Evolutionary conservation across 2,113 vertebrate genomes (phyloP).

Genomic region (Propithecus coquereli): DNA sequence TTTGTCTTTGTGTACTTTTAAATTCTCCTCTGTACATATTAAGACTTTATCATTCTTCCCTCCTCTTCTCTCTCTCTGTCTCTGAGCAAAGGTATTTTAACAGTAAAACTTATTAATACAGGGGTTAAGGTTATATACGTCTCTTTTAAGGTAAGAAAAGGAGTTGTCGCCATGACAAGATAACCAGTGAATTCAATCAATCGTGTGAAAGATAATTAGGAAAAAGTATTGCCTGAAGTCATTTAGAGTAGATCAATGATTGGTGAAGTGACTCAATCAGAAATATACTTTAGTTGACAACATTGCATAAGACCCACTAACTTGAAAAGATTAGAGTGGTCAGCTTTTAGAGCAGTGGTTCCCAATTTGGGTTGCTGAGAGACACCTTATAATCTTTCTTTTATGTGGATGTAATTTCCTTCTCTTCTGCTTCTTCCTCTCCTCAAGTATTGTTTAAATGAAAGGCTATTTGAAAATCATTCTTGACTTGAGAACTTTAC

Average conservation of each 20-base stretch:
- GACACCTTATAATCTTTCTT: neutral
- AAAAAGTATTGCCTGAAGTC: neutral
- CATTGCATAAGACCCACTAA: neutral
- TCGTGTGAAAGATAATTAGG: conserved; percentile 12
- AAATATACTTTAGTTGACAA: neutral
- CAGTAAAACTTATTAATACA: neutral
- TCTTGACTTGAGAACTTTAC: conserved; percentile 25
- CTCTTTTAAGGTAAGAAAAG: neutral
- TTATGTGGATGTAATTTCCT: neutral
- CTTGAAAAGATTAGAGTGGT: neutral
- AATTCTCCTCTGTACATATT: conserved; percentile 9
- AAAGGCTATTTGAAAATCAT: neutral
- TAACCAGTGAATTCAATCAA: neutral
- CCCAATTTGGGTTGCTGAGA: neutral
- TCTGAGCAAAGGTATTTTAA: neutral
- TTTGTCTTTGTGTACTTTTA: neutral
- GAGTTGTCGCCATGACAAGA: neutral
- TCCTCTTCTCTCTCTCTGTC: neutral
- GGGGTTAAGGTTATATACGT: neutral
- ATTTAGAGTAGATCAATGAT: neutral
- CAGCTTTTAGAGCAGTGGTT: neutral
- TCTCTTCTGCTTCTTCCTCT: neutral
- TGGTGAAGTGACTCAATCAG: neutral
- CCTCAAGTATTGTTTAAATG: neutral
- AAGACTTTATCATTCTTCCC: neutral